Evolutionary conservation across 2,888 invertebrate genomes (phyloP).

Genomic region (Coleophora deauratella): DNA sequence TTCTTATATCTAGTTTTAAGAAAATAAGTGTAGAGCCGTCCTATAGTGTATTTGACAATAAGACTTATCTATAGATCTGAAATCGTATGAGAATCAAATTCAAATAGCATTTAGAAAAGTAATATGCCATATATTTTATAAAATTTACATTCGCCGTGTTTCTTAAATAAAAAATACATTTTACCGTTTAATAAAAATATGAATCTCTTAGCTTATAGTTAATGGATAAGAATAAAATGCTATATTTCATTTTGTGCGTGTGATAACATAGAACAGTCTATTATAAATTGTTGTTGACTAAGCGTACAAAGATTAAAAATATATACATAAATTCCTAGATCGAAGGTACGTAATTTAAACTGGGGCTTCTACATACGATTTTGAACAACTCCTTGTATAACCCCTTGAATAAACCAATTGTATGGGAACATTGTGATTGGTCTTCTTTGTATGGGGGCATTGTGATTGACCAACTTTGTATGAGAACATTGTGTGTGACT

Average conservation of each 20-base stretch:
- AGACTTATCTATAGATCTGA: slow-evolving; percentile 18
- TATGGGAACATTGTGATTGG: no score
- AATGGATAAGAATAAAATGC: slow-evolving; percentile 37
- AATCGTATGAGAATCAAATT: slow-evolving; percentile 19
- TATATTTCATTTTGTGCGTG: slow-evolving; percentile 49
- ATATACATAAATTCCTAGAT: no score
- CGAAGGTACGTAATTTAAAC: no score
- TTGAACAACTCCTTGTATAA: no score
- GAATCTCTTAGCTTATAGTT: slow-evolving; percentile 20
- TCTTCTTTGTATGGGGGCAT: no score
- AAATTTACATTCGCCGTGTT: slow-evolving; percentile 53
- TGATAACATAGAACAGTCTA: slow-evolving; percentile 45
- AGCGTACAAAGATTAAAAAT: slow-evolving; percentile 19
- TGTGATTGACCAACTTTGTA: no score
- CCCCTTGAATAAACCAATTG: no score
- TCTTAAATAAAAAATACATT: slow-evolving; percentile 34
- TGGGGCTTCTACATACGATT: no score
- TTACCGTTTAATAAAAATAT: slow-evolving; percentile 23
- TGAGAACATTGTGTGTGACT: no score
- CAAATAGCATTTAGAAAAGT: slow-evolving; percentile 50
- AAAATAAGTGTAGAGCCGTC: no score
- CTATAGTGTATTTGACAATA: neutral
- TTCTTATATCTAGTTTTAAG: no score
- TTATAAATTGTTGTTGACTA: slow-evolving; percentile 24
- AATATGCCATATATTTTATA: slow-evolving; percentile 72